Base-by-base conservation (phyloP, 2,888 invertebrate genomes). In the Chaetoderma sp. region DNA sequence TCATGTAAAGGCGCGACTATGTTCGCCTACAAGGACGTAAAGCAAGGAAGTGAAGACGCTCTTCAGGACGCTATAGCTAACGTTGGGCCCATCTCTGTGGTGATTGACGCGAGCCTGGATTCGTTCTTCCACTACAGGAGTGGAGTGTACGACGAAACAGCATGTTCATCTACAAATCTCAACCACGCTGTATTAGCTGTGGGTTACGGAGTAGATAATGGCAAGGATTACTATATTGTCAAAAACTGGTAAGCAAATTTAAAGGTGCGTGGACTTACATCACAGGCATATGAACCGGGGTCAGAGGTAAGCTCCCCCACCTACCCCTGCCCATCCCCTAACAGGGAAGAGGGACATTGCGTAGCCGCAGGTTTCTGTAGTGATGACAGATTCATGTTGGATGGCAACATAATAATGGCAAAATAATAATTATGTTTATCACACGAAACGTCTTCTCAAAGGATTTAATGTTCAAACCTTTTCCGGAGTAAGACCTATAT, bases 181-280 rank as follows among this genome's bases (percentile, higher is more conserved):
- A 94, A 96, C 88, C 96, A 96, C 80, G 95, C 94, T 71, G 94
- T 94, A 28, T 85, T 94, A 75, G 91, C 90, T 65, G 93, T 94
- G 30, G 94, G 94, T 0, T 94, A 93, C 87, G 94, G 94, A 75
- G 90, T 91, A 4, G 65, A 78, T 18, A 60, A 42, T 21, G 66
- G 63, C 8, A 32, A 63, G 10, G 93, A 93, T 85, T 94, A 93
- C 86, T 94, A 93, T 93, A 87, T 94, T 36, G 92, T 94, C 66
- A 94, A 94, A 88, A 94, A 94, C 88, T 93, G 93, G 56, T 94
- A 93, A n/a, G n/a, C n/a, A n/a, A n/a, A n/a, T n/a, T n/a, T n/a
- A n/a, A n/a, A n/a, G n/a, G n/a, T n/a, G n/a, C n/a, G n/a, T n/a
- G n/a, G n/a, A n/a, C n/a, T n/a, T n/a, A n/a, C n/a, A n/a, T n/a